phyloP scores from a whole-genome alignment of 1,140 invertebrate genomes.

The Eumeta japonica region DNA sequence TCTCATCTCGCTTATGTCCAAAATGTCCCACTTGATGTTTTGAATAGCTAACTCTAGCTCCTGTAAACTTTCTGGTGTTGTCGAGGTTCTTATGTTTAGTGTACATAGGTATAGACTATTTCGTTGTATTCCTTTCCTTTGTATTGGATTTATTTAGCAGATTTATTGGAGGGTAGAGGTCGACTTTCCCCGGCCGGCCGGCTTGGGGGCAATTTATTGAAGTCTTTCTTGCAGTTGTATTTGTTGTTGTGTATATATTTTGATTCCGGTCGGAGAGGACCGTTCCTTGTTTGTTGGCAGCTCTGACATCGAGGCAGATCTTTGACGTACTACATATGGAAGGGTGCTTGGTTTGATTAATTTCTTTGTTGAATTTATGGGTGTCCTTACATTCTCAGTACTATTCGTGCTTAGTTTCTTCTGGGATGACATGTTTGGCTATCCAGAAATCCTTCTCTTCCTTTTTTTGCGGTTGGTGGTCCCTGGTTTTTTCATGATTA shows the following conservation, averaged over 20 bases:
- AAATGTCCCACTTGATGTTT: too few species aligned
- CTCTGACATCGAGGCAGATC: constrained; percentile 8
- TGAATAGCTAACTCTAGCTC: too few species aligned
- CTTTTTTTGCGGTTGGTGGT: constrained; percentile 2
- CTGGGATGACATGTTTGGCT: constrained; percentile 2
- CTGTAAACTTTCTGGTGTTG: constrained; percentile 18
- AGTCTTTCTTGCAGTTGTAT: too few species aligned
- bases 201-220: too few species aligned
- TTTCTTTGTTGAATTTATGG: constrained; percentile 6
- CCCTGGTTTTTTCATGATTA: constrained; percentile 9
- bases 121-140: constrained; percentile 7
- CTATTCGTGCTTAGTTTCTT: constrained; percentile 7
- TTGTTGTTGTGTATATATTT: constrained; percentile 1
- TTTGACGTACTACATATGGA: constrained; percentile 10
- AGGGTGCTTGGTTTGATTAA: constrained; percentile 12
- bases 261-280: constrained; percentile 6
- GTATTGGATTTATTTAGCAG: too few species aligned
- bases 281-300: constrained; percentile 10
- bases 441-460: constrained; percentile 2
- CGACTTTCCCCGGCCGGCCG: constrained; percentile 8
- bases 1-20: too few species aligned
- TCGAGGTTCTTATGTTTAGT: constrained; percentile 16
- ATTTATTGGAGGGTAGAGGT: constrained; percentile 13
- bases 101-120: constrained; percentile 12
- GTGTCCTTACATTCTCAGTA: constrained; percentile 8